Evolutionary conservation across 2,113 vertebrate genomes (phyloP), one percentile per base, ranked within the genome.

Genomic region (Spea bombifrons): DNA sequence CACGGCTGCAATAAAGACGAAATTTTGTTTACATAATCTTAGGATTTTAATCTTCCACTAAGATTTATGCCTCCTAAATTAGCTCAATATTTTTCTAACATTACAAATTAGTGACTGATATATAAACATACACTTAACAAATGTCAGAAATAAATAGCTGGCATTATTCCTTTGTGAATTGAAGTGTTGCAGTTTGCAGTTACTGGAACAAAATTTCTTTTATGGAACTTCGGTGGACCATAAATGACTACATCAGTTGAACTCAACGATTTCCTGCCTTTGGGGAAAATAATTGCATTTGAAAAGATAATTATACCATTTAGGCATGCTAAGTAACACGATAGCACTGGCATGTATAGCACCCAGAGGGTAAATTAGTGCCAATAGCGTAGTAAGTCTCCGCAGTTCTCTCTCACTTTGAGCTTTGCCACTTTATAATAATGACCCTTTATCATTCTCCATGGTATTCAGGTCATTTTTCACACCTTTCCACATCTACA

Each of bases 181-280:
- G 71, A 80, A 80, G 78, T 80, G 78, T 80, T 80, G 78, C 78
- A 74, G 77, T 80, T 74, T 80, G 78, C 71, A 73, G 78, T 80
- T 80, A 61, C 71, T 80, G 78, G 44, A 80, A 80, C 78, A 80
- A 68, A 80, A 80, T 80, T 74, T 65, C 71, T 80, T 80, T 80
- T 80, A 80, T 80, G 73, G 78, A 68, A 74, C 64, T 74, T 80
- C 71, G 74, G 71, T 80, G 78, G 71, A 80, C 78, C 78, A 80
- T 80, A 80, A 80, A 80, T 80, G 71, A 73, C 78, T 80, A 80
- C 71, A 74, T 73, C 71, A 80, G 71, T 80, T 73, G 63, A 74
- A 74, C 65, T 74, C 78, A 80, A 74, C 78, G 61, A 74, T 74
- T 80, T 80, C 71, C 70, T 79, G 77, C 65, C 78, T 80, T 80